Evolutionary conservation across 2,113 vertebrate species (phyloP).

Genomic region (Neolamprologus caudopunctatus): DNA sequence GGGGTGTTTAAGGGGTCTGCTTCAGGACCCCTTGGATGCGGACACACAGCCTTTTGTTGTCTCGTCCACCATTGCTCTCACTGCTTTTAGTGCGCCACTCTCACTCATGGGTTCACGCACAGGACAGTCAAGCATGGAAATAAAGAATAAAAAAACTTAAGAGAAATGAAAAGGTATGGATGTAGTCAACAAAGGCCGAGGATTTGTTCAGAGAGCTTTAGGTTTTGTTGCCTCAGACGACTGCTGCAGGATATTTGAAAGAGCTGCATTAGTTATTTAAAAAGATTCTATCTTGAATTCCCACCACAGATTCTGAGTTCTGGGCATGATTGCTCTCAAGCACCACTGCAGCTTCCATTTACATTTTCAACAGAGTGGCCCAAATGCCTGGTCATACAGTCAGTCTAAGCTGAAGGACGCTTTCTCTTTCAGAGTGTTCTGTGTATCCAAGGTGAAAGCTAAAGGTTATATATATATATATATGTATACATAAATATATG

Average conservation of each 20-base stretch:
- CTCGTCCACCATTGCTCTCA: not conserved
- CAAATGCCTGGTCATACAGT: not conserved
- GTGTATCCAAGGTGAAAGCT: conserved; percentile 7
- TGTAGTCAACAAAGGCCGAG: not conserved
- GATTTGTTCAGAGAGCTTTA: not conserved
- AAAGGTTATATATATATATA: not conserved
- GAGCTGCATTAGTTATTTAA: not conserved
- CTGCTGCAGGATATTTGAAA: not conserved
- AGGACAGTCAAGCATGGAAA: not conserved
- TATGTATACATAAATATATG: not conserved
- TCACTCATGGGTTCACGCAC: not conserved
- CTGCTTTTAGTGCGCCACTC: not conserved
- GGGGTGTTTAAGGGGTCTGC: not conserved
- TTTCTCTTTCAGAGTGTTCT: not conserved
- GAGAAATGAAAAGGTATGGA: not conserved
- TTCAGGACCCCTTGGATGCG: not conserved
- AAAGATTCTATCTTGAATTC: not conserved
- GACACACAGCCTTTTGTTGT: conserved; percentile 36
- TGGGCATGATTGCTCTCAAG: not conserved
- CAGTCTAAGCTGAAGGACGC: conserved; percentile 22
- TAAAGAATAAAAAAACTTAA: not conserved
- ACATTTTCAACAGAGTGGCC: not conserved
- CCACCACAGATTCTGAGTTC: not conserved
- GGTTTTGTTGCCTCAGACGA: not conserved
- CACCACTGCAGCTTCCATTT: not conserved